A percentile compares a stretch with the other conserved stretches of the same genome.
Evolutionary conservation across 2,113 vertebrate genomes (phyloP).

Genomic region (Geococcyx californianus): DNA sequence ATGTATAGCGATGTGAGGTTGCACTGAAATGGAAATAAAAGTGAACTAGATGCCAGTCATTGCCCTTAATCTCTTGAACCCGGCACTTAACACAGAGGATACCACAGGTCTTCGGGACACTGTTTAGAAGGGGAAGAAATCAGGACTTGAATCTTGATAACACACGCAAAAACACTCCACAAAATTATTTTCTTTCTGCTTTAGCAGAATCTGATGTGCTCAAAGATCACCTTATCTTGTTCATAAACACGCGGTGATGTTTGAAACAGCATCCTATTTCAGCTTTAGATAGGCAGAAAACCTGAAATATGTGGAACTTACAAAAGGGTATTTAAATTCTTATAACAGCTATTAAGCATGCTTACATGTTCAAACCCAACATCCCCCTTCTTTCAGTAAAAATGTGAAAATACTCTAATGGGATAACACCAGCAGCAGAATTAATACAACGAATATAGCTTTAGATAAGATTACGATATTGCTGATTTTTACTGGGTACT

Average conservation of each 20-base stretch:
- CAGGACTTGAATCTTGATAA: constrained; percentile 79
- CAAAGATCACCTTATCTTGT: constrained; percentile 32
- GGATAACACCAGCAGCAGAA: not conserved
- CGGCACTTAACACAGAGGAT: constrained; percentile 78
- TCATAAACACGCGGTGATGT: constrained; percentile 5
- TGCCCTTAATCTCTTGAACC: constrained; percentile 83
- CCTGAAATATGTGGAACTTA: not conserved
- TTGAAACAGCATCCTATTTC: not conserved
- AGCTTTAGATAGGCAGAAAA: not conserved
- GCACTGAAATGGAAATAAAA: constrained; percentile 86
- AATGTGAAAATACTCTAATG: not conserved
- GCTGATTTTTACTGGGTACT: not conserved
- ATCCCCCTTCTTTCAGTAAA: not conserved
- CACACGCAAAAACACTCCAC: constrained; percentile 72
- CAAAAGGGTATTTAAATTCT: not conserved
- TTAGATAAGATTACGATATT: not conserved
- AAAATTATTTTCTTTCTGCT: constrained; percentile 70
- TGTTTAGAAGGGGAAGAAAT: constrained; percentile 69
- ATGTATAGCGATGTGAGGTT: constrained; percentile 88
- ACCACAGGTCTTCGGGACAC: constrained; percentile 73
- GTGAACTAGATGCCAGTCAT: constrained; percentile 81
- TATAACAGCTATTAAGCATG: not conserved
- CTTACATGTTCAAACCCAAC: not conserved
- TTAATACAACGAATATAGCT: not conserved
- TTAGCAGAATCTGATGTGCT: constrained; percentile 9